Conservation (phyloP, 2,113 vertebrate genomes). For the Reinhardtius hippoglossoides region DNA sequence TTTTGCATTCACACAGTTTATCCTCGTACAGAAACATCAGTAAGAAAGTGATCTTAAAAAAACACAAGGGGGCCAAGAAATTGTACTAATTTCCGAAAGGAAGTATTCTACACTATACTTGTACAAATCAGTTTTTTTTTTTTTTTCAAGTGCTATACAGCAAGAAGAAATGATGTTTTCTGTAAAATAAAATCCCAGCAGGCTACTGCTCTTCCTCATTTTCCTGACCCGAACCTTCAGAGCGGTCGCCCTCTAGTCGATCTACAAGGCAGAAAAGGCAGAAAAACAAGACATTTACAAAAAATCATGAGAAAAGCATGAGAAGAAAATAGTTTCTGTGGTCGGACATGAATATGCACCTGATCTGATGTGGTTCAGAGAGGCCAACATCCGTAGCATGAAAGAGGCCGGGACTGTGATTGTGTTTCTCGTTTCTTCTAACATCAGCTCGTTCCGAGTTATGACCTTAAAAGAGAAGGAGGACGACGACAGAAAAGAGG, state of each 20-base stretch:
- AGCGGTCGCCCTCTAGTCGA: constrained; percentile 92
- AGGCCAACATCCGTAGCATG: constrained; percentile 98
- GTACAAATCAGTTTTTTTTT: constrained; percentile 86
- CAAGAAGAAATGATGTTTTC: constrained; percentile 59
- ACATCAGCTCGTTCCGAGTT: constrained; percentile 96
- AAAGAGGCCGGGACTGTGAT: constrained; percentile 99
- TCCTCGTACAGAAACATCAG: constrained; percentile 86
- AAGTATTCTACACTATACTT: constrained; percentile 91
- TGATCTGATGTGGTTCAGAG: constrained; percentile 95
- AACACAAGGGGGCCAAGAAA: constrained; percentile 87
- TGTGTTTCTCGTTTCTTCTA: constrained; percentile 98
- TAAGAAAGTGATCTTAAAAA: constrained; percentile 86
- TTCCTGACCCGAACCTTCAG: constrained; percentile 95
- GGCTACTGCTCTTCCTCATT: constrained; percentile 92
- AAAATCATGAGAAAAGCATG: neutral
- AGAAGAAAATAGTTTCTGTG: neutral
- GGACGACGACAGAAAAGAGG: neutral
- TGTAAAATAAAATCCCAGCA: constrained; percentile 54
- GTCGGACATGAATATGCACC: constrained; percentile 62
- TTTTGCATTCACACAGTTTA: constrained; percentile 79
- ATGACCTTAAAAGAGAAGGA: constrained; percentile 86
- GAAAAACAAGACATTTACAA: neutral
- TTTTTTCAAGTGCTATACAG: constrained; percentile 82
- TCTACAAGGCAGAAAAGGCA: constrained; percentile 78
- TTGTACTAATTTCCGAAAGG: constrained; percentile 92